Conservation (phyloP, 64 coral and sea anemone species). For the Pocillopora verrucosa region DNA sequence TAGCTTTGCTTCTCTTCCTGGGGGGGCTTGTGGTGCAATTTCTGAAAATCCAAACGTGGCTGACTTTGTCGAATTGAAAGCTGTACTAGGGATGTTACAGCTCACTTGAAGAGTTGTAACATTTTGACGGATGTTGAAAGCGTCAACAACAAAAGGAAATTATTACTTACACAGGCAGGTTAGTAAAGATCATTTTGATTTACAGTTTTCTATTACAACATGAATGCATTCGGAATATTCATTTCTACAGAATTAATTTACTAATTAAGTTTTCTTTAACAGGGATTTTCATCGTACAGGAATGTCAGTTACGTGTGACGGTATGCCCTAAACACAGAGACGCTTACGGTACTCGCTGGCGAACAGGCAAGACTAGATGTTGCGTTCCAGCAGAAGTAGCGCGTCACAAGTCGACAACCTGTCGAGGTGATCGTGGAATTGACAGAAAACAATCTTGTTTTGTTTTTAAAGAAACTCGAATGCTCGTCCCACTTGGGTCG, state of each 20-base stretch:
- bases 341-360: conserved; percentile 38
- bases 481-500: conserved; percentile 37
- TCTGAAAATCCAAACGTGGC: not conserved
- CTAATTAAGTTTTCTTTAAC: no score
- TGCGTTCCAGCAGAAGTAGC: conserved; percentile 12
- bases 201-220: no score
- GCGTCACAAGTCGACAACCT: not conserved
- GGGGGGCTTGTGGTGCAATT: no score
- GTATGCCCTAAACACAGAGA: conserved; percentile 31
- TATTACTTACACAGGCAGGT: no score
- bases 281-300: not conserved
- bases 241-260: no score
- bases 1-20: no score
- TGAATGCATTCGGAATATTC: no score
- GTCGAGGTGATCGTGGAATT: conserved; percentile 26
- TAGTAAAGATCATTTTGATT: no score
- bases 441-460: not conserved
- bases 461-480: conserved; percentile 6
- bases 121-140: not conserved
- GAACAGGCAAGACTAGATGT: conserved; percentile 9
- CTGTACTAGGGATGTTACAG: conserved; percentile 1
- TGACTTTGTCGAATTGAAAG: conserved; percentile 15
- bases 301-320: not conserved
- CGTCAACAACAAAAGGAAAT: not conserved
- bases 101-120: not conserved